phyloP scores from a whole-genome alignment of 2,113 vertebrate species.

The Callipepla californica region DNA sequence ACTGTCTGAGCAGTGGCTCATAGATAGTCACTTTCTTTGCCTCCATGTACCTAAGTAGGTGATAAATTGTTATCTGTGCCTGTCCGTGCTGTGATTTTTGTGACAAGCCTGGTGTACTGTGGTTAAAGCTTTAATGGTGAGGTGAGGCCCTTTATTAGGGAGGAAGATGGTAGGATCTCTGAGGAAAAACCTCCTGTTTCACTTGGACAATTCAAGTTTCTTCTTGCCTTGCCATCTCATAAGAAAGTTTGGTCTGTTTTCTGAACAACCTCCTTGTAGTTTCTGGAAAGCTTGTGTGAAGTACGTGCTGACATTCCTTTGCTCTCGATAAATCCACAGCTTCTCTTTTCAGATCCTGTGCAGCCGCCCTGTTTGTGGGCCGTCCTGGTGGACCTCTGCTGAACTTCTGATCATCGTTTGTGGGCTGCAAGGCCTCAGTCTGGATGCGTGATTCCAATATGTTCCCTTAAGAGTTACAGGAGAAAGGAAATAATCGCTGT shows the following conservation, averaged over 20 bases:
- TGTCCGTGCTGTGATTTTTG: neutral
- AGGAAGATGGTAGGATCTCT: too few relatives aligned
- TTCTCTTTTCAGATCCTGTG: neutral
- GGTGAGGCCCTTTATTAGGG: too few relatives aligned
- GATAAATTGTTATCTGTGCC: neutral
- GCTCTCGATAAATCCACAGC: neutral
- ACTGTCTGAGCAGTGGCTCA: neutral
- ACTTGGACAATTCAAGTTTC: neutral
- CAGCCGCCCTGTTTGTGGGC: neutral
- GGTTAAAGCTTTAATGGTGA: too few relatives aligned
- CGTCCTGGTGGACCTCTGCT: neutral
- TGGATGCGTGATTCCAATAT: accelerated
- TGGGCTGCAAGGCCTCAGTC: neutral
- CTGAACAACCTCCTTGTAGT: neutral
- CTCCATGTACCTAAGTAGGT: neutral
- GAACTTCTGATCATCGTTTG: neutral
- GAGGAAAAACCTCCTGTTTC: neutral
- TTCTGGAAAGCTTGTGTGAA: neutral
- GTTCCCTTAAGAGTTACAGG: neutral
- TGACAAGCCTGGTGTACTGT: too few relatives aligned
- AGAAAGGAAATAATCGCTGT: neutral
- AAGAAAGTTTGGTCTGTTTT: neutral
- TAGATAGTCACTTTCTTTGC: neutral
- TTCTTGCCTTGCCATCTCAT: neutral
- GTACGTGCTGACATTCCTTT: neutral